A percentile compares a stretch with the other conserved stretches of the same genome.
phyloP scores from a whole-genome alignment of 1,140 invertebrate genomes.

The Pseudomyrmex pallidus region DNA sequence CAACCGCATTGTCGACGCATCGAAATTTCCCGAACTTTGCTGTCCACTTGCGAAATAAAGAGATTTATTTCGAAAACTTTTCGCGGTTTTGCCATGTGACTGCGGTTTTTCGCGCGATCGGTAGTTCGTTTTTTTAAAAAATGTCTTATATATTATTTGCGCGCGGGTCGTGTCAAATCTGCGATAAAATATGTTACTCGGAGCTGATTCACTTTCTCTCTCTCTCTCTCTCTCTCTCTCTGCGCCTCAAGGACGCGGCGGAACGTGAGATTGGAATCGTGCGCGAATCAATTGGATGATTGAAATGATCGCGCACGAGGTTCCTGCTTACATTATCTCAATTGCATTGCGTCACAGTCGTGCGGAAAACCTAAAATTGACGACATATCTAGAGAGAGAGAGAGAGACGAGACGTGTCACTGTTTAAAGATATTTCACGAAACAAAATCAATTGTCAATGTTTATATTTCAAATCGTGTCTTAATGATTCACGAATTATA shows the following conservation, averaged over 20 bases:
- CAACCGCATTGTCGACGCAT: background rate
- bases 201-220: no score
- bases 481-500: background rate
- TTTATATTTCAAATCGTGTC: background rate
- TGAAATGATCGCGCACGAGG: background rate
- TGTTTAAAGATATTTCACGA: conserved; percentile 12
- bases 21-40: background rate
- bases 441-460: background rate
- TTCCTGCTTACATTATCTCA: conserved; percentile 18
- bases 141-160: background rate
- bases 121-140: background rate
- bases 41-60: background rate
- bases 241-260: conserved; percentile 3
- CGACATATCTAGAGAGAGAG: background rate
- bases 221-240: no score
- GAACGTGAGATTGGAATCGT: conserved; percentile 24
- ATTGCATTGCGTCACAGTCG: conserved; percentile 5
- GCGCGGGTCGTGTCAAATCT: no score
- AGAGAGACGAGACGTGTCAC: conserved; percentile 13
- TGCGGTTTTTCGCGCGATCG: background rate
- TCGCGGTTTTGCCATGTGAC: background rate
- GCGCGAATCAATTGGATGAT: background rate
- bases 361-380: conserved; percentile 9
- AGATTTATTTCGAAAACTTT: background rate
- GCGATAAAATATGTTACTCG: no score